Evolutionary conservation across 2,797 vertebrate species (phyloP).

Genomic region (Ceyx erithaca): DNA sequence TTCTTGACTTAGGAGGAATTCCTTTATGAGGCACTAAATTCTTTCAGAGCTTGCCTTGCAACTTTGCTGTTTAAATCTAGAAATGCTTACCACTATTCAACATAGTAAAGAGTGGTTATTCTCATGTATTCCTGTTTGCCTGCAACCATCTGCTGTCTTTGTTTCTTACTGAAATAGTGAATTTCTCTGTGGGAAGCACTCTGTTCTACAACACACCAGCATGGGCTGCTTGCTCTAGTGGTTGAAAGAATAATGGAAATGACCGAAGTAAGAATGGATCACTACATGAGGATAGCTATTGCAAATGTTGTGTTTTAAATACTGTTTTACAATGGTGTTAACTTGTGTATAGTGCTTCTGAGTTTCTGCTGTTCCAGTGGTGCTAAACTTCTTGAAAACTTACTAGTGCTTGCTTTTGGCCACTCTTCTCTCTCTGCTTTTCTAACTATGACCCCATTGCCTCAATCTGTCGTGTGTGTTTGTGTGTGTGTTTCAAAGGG

Average conservation of each 20-base stretch:
- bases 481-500: not conserved
- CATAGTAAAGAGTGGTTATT: not conserved
- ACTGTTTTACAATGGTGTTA: not conserved
- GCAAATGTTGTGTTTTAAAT: not conserved
- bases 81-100: not conserved
- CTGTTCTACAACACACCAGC: not conserved
- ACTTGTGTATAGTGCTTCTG: not conserved
- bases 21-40: not conserved
- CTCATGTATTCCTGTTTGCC: not conserved
- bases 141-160: not conserved
- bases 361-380: not conserved
- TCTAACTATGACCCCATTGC: not conserved
- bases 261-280: not conserved
- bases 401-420: not conserved
- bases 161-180: not conserved
- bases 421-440: accelerated
- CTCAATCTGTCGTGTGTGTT: not conserved
- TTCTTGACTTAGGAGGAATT: not conserved
- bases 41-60: not conserved
- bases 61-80: not conserved
- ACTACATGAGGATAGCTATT: not conserved
- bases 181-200: not conserved
- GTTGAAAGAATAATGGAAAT: not conserved
- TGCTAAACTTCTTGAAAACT: not conserved
- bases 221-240: not conserved